phyloP scores from a whole-genome alignment of 2,888 invertebrate species.

The Eupithecia tripunctaria region DNA sequence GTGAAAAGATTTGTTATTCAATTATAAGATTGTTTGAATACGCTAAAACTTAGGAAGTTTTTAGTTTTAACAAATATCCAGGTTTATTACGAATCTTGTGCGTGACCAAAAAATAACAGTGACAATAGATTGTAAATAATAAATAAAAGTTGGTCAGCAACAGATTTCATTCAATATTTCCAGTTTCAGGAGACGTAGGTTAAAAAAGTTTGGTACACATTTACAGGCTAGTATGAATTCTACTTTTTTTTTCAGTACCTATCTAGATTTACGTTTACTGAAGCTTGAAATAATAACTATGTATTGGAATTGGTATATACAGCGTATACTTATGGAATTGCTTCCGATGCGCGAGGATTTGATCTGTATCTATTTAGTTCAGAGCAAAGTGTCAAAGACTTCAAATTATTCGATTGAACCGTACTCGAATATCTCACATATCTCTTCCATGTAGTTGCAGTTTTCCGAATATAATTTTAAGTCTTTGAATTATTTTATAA shows the following conservation, averaged over 20 bases:
- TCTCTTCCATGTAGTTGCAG: conserved; percentile 23
- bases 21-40: not conserved
- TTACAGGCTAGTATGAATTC: too few relatives aligned
- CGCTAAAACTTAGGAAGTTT: conserved; percentile 6
- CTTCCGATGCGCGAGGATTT: conserved; percentile 24
- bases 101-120: conserved; percentile 6
- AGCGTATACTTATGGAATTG: conserved; percentile 26
- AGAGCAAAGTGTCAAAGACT: conserved; percentile 21
- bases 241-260: not conserved
- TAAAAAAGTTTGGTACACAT: too few relatives aligned
- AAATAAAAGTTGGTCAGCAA: conserved; percentile 6
- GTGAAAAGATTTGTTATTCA: conserved; percentile 1
- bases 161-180: conserved; percentile 11
- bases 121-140: conserved; percentile 11
- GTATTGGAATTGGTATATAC: conserved; percentile 9
- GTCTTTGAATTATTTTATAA: conserved; percentile 25
- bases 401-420: conserved; percentile 15
- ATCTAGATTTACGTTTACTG: conserved; percentile 1
- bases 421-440: conserved; percentile 39
- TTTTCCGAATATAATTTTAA: conserved; percentile 30
- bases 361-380: conserved; percentile 7
- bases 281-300: conserved; percentile 19
- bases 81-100: not conserved
- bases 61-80: not conserved
- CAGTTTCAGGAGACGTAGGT: conserved; percentile 15